Evolutionary conservation across 2,113 vertebrate genomes (phyloP), one percentile per base, ranked within the genome.

Genomic region (Cathartes aura): DNA sequence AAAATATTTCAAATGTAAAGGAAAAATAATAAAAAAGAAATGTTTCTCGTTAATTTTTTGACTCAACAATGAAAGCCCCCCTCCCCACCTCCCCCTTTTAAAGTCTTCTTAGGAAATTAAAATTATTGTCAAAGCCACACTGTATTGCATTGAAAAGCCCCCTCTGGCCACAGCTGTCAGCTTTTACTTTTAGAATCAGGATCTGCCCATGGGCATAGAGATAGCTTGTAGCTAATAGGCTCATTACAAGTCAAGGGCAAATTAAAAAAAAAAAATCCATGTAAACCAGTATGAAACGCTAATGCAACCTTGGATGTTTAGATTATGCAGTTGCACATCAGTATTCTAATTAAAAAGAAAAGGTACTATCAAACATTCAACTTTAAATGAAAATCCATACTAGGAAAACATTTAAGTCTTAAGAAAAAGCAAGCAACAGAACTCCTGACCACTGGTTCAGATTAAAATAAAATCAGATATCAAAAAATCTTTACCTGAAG

Each of bases 221-320:
- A 98, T 86, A 97, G 87, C 75, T 97, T 92, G 95, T 70, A 97
- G 95, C 93, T 97, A 98, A 97, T 30, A 98, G 97, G 95, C 97
- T 98, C 97, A 98, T 98, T 98, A 97, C 86, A 98, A 97, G 96
- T 97, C 98, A 99, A 99, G 98, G 98, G 96, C 98, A 99, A 98
- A 95, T 50, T 66, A 95, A 93, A 92, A 94, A 92, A 92, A 96
- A 96, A 87, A 17, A 82, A 74, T 48, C 91, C 95, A 98, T 91
- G 92, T 96, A 96, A 98, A 97, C 92, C 91, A 93, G 82, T 50
- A 97, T 30, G 68, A 98, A 98, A 97, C 66, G 80, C 97, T 95
- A 98, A 97, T 72, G 34, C 95, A 97, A 98, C 79, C 92, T 83
- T 52, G 64, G 82, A 90, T 79, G 75, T 72, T 96, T 40, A 73